Evolutionary conservation across 2,797 vertebrate genomes (phyloP), one percentile per base, ranked within the genome.

Genomic region (Siniperca obscura): DNA sequence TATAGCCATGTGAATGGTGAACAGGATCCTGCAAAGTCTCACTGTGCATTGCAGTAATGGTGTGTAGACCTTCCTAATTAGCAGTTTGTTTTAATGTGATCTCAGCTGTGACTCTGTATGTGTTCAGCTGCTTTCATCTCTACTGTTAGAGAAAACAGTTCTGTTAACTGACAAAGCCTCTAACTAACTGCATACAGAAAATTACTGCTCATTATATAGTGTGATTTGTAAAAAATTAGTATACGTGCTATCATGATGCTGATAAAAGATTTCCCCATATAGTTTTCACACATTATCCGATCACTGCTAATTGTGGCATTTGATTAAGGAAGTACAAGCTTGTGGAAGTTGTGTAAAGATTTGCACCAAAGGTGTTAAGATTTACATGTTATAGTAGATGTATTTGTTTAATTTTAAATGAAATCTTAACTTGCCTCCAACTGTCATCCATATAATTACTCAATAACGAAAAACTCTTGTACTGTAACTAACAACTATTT

Each of bases 11-110:
- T 48, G 60, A 48, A 30, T 13, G 14, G 50, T 2, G 53, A 77
- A 34, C 50, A 50, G 74, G 70, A 40, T 64, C 40, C 13, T 81
- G 71, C 61, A 52, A 44, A 16, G 25, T 10, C 72, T 71, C 52
- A 2, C 73, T 14, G 59, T 30, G 74, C 53, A 25, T 69, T 11
- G 42, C 73, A 52, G 65, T 12, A 34, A 46, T 42, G 78, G 42
- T 52, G 21, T 36, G 48, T 38, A 56, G 74, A 81, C 69, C 74
- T 74, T n/a, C 62, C 75, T 86, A 89, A 92, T 90, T 89, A 89
- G 80, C 83, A 68, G 81, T 81, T 89, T 84, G 70, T 80, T 82
- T 72, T 27, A 80, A 73, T 36, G 70, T 59, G 67, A 76, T 74
- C 67, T 83, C 81, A 70, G 72, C 77, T 66, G 71, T 30, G 67